phyloP scores from a whole-genome alignment of 2,888 invertebrate genomes.

The Leuctra nigra region DNA sequence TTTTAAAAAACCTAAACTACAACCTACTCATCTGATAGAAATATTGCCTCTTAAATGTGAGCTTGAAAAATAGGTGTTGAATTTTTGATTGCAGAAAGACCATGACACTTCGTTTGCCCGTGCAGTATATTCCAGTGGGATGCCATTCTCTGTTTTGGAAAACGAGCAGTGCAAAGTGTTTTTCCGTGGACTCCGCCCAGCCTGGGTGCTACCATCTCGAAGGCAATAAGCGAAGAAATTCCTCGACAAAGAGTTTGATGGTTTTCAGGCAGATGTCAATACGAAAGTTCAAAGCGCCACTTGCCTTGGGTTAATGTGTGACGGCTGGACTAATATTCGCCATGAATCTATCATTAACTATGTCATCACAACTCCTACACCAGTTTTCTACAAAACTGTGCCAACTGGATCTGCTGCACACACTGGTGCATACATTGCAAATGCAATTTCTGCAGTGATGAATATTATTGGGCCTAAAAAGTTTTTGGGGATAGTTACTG shows the following conservation, averaged over 20 bases:
- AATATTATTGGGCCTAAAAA: slow-evolving; percentile 2
- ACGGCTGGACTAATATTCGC: neutral
- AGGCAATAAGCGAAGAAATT: neutral
- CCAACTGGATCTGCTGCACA: neutral
- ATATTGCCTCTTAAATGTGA: too few species aligned
- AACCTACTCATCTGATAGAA: too few species aligned
- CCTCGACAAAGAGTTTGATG: neutral
- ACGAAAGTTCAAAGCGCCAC: neutral
- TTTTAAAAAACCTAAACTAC: too few species aligned
- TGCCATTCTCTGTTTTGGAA: too few species aligned
- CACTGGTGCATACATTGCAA: slow-evolving; percentile 4
- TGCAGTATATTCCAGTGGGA: too few species aligned
- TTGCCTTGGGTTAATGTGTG: neutral
- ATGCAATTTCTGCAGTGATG: neutral
- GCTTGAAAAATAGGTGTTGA: too few species aligned
- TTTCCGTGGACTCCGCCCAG: too few species aligned
- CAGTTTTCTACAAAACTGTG: slow-evolving; percentile 13
- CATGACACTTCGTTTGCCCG: too few species aligned
- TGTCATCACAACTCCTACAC: neutral
- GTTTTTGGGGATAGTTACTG: slow-evolving; percentile 1
- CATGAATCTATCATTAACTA: neutral
- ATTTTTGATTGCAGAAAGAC: too few species aligned
- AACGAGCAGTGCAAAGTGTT: too few species aligned
- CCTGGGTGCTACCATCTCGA: neutral
- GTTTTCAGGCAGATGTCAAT: neutral